Percentiles rank a stretch among this genome's conserved stretches.
These are phyloP conservation scores for Monodelphis domestica DNA, from an alignment of 2,797 vertebrate species.

Conservation along the genomic window DNA sequence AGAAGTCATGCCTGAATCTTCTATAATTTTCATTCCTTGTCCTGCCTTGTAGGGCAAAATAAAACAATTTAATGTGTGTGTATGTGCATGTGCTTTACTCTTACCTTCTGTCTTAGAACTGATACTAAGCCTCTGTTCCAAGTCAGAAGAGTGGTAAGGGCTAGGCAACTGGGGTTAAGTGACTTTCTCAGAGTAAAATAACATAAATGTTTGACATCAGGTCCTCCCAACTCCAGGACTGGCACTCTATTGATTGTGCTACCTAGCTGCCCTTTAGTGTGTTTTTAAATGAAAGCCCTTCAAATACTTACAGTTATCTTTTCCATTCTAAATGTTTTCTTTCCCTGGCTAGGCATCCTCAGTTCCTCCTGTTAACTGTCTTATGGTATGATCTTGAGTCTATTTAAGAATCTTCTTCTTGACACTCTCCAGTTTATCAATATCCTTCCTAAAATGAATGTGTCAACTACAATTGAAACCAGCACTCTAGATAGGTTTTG, in stretches of 20 bases:
- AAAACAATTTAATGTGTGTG: not conserved
- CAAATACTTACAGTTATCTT: not conserved
- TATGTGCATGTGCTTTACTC: too few relatives aligned
- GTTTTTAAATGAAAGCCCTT: not conserved
- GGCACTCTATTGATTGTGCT: too few relatives aligned
- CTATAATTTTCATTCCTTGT: not conserved
- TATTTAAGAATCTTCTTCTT: not conserved
- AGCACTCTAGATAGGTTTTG: not conserved
- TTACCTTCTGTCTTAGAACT: too few relatives aligned
- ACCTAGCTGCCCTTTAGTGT: too few relatives aligned
- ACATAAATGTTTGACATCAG: too few relatives aligned
- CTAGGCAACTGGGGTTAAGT: too few relatives aligned
- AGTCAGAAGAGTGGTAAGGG: too few relatives aligned
- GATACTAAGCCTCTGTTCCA: too few relatives aligned
- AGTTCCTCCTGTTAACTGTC: not conserved
- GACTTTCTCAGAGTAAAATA: too few relatives aligned
- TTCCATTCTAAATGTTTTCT: not conserved
- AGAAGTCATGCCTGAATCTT: not conserved
- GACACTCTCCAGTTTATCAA: not conserved
- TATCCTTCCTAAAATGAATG: not conserved
- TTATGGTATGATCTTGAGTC: not conserved
- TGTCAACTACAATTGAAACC: not conserved
- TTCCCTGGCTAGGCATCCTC: not conserved
- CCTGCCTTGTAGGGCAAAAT: not conserved
- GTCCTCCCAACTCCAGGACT: too few relatives aligned